phyloP scores from a whole-genome alignment of 2,797 vertebrate species.

The Numenius phaeopus region DNA sequence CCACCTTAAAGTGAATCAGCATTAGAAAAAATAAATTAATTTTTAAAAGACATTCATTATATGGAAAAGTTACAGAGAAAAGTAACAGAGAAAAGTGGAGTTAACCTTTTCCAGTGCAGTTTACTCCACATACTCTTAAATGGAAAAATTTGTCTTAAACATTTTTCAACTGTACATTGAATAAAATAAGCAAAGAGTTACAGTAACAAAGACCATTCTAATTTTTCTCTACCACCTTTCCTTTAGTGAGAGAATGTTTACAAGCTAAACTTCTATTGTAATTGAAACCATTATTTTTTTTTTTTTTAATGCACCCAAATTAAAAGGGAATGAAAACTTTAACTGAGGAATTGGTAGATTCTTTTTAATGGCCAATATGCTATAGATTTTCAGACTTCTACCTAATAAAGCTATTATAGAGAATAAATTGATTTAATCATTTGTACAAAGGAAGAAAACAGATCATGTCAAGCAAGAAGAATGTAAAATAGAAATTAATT shows the following conservation, averaged over 20 bases:
- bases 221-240: background rate
- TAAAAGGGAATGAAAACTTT: background rate
- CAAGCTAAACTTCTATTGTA: background rate
- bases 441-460: background rate
- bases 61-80: background rate
- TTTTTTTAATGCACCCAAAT: background rate
- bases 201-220: background rate
- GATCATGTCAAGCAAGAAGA: background rate
- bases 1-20: background rate
- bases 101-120: background rate
- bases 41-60: background rate
- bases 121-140: background rate
- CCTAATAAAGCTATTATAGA: background rate
- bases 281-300: background rate
- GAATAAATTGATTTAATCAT: background rate
- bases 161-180: background rate
- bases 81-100: background rate
- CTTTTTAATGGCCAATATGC: background rate
- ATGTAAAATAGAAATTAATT: background rate
- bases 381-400: background rate
- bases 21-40: background rate
- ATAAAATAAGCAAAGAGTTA: background rate
- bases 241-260: background rate
- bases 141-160: background rate
- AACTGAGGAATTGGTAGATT: background rate